These are phyloP conservation scores for Pteronotus mesoamericanus DNA, from an alignment of 2,797 vertebrate species.

Conservation along the genomic window DNA sequence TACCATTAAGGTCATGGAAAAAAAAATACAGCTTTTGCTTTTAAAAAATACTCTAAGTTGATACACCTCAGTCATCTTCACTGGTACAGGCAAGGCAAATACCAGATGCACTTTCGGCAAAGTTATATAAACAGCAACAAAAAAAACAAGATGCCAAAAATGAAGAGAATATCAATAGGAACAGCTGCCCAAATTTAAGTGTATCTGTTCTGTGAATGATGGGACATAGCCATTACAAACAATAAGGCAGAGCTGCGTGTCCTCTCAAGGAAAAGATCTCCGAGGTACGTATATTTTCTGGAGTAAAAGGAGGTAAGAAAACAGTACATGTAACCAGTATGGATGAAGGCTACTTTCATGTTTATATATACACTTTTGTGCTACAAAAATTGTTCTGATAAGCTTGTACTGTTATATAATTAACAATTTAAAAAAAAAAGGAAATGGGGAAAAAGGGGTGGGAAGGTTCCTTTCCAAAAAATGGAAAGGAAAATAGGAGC, in stretches of 20 bases:
- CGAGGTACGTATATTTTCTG: rapidly evolving
- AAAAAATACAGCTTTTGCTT: background rate
- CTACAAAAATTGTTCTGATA: background rate
- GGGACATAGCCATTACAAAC: background rate
- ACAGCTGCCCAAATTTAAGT: background rate
- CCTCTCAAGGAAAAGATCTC: background rate
- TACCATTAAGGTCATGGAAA: background rate
- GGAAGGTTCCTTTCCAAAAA: background rate
- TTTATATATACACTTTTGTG: background rate
- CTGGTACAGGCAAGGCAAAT: background rate
- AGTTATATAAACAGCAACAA: background rate
- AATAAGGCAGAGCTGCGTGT: background rate
- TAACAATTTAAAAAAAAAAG: background rate
- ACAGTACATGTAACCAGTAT: background rate
- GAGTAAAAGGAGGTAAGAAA: background rate
- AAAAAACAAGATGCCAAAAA: background rate
- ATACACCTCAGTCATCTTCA: background rate
- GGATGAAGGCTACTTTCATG: background rate
- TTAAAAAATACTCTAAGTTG: background rate
- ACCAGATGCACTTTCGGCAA: background rate
- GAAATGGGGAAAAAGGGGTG: background rate
- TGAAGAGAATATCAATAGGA: background rate
- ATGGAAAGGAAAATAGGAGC: background rate
- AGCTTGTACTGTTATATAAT: background rate
- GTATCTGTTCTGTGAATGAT: background rate